phyloP scores from a whole-genome alignment of 2,888 invertebrate genomes.

The Eudasyphora cyanicolor region DNA sequence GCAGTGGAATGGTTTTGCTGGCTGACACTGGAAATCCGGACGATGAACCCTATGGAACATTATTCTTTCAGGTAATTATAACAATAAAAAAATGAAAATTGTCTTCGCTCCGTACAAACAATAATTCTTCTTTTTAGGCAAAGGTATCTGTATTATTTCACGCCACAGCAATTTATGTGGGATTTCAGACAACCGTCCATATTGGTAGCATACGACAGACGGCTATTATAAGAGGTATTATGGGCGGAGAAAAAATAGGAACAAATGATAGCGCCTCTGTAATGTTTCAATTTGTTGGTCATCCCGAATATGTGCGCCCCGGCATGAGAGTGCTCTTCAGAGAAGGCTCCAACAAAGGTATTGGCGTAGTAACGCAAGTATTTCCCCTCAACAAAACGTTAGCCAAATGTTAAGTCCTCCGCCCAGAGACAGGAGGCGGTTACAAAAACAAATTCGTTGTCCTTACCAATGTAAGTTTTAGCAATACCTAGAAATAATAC shows the following conservation, averaged over 20 bases:
- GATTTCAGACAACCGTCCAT: conserved; percentile 95
- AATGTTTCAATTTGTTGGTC: conserved; percentile 91
- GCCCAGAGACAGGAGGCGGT: not conserved
- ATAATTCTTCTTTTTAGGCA: conserved; percentile 87
- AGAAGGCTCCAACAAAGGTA: conserved; percentile 91
- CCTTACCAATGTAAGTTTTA: conserved; percentile 25
- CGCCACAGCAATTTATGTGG: conserved; percentile 89
- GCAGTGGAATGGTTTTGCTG: conserved; percentile 93
- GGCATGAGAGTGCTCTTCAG: conserved; percentile 91
- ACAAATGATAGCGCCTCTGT: conserved; percentile 94
- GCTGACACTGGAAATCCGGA: conserved; percentile 78
- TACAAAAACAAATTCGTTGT: not conserved
- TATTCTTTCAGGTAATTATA: conserved; percentile 83
- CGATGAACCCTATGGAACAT: conserved; percentile 82
- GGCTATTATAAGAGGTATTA: conserved; percentile 91
- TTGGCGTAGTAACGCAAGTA: conserved; percentile 90
- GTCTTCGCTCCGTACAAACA: too few relatives aligned
- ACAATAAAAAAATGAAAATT: not conserved
- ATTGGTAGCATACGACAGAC: conserved; percentile 98
- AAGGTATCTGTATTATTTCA: conserved; percentile 94
- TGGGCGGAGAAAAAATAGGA: conserved; percentile 81
- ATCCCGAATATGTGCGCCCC: conserved; percentile 91
- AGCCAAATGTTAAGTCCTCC: conserved; percentile 55
- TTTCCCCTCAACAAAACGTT: conserved; percentile 82
- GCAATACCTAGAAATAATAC: conserved; percentile 17